These are phyloP conservation scores for Chalcis sispes DNA, from an alignment of 2,888 invertebrate genomes.

Conservation along the genomic window DNA sequence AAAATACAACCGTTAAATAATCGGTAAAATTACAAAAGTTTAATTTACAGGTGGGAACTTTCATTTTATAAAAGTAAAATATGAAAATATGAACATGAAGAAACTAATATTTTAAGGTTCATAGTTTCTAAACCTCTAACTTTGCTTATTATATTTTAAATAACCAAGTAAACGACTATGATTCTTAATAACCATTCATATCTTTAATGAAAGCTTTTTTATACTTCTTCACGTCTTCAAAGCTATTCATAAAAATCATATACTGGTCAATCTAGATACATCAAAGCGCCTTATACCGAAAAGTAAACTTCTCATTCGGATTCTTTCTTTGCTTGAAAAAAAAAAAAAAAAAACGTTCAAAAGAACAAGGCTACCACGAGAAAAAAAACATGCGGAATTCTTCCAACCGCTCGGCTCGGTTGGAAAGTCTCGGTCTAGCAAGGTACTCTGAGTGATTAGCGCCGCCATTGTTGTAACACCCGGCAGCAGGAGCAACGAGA, in stretches of 20 bases:
- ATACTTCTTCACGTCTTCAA: too few relatives aligned
- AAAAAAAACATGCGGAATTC: not conserved
- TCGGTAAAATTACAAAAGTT: too few relatives aligned
- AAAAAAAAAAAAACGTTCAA: conserved; percentile 6
- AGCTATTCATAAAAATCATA: not conserved
- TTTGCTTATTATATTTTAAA: too few relatives aligned
- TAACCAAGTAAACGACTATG: too few relatives aligned
- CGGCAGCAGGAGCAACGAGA: not conserved
- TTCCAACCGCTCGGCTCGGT: not conserved
- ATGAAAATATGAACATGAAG: too few relatives aligned
- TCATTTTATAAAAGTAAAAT: too few relatives aligned
- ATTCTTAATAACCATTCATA: too few relatives aligned
- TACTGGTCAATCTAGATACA: not conserved
- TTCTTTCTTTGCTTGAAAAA: not conserved
- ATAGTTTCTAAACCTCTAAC: too few relatives aligned
- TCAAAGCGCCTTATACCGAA: conserved; percentile 21
- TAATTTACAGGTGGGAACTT: too few relatives aligned
- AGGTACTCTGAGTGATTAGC: conserved; percentile 55
- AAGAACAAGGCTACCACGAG: not conserved
- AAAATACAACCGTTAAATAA: too few relatives aligned
- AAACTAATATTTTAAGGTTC: too few relatives aligned
- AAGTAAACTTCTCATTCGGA: conserved; percentile 6
- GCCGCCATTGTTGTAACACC: conserved; percentile 41
- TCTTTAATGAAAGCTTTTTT: not conserved
- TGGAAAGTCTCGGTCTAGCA: not conserved